Evolutionary conservation across 2,113 vertebrate genomes (phyloP).

Genomic region (Centropristis striata): DNA sequence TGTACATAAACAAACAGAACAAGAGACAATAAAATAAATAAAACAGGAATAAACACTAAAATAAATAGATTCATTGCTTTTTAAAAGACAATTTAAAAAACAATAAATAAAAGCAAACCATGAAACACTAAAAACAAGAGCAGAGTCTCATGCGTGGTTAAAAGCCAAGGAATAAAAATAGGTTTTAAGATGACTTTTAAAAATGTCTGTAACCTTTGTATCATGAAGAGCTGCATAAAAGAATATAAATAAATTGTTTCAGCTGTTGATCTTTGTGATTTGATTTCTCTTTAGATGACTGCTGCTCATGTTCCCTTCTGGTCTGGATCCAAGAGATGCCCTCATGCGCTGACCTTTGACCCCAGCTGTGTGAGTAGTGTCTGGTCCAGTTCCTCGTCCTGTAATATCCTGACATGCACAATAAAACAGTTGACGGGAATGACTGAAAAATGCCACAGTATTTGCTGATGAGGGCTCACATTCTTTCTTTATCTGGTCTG

Average conservation of each 20-base stretch:
- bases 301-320: slow-evolving; percentile 86
- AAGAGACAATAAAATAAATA: too few species aligned
- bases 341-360: slow-evolving; percentile 87
- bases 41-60: too few species aligned
- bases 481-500: slow-evolving; percentile 69
- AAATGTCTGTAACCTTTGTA: neutral
- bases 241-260: neutral
- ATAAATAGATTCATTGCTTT: too few species aligned
- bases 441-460: slow-evolving; percentile 39
- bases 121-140: too few species aligned
- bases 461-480: slow-evolving; percentile 37
- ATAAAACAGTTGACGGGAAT: slow-evolving; percentile 22
- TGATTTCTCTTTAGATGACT: slow-evolving; percentile 79
- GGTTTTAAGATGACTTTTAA: too few species aligned
- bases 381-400: slow-evolving; percentile 23
- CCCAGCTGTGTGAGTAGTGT: slow-evolving; percentile 82
- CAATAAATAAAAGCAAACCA: too few species aligned
- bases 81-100: too few species aligned
- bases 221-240: neutral
- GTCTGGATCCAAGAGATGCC: slow-evolving; percentile 87
- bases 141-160: too few species aligned
- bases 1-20: too few species aligned
- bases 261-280: slow-evolving; percentile 9
- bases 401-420: slow-evolving; percentile 17
- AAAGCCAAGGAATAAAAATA: too few species aligned